Evolutionary conservation across 2,113 vertebrate species (phyloP), one percentile per base, ranked within the genome.

Genomic region (Speoplatyrhinus poulsoni): DNA sequence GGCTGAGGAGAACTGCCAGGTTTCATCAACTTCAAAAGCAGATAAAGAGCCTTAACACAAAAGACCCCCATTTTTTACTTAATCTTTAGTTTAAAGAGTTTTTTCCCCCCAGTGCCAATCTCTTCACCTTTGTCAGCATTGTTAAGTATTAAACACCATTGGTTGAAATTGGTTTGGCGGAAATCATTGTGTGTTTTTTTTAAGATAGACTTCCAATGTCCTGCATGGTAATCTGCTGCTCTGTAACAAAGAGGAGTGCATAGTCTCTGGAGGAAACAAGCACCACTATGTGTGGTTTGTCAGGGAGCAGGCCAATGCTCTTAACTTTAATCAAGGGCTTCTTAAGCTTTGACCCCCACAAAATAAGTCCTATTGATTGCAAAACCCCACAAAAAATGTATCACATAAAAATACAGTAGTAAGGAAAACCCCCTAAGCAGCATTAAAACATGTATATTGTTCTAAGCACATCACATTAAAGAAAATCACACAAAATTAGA

Each of bases 1-100:
- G 77, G 68, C 76, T 77, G 77, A 82, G 82, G 75, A 77, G 41
- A 73, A 76, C 86, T 89, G 88, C 87, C 87, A 87, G 85, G 79
- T 89, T 86, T 86, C 82, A 77, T 70, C 72, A 46, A 89, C 89
- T 89, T 90, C 88, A 91, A 89, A 88, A 82, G 82, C 86, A 90
- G 79, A 88, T 86, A 86, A 90, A 90, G 81, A 83, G 9, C 60
- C 70, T 71, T 82, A 67, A 52, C 77, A 90, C 89, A 90, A 89
- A 83, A 73, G 85, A 85, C 65, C 64, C 81, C 72, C 82, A 15
- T 70, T 81, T 86, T 82, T 77, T 50, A 69, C 79, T 72, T 88
- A 89, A 91, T 89, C 89, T 90, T 73, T 64, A 76, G 65, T 89
- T 89, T 58, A 1, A 68, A 59, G 83, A 63, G 78, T 78, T 85